Evolutionary conservation across 1,140 invertebrate genomes (phyloP).

Genomic region (Stratiolaelaps scimitus): DNA sequence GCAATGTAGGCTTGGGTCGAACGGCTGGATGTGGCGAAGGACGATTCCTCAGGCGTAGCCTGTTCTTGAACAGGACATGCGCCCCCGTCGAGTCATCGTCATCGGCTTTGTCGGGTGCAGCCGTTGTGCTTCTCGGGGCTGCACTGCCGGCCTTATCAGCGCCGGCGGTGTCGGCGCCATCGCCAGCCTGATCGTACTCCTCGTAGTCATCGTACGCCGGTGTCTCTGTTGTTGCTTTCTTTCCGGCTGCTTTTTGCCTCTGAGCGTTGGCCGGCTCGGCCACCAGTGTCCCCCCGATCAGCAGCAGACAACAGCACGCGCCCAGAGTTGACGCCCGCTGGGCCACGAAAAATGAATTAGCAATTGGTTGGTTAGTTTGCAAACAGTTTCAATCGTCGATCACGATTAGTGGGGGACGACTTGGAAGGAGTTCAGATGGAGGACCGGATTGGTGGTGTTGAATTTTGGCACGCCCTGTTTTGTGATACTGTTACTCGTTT

Average conservation of each 20-base stretch:
- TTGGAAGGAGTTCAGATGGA: too few species aligned
- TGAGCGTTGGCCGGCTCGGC: not conserved
- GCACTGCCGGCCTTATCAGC: not conserved
- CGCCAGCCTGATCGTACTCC: slow-evolving; percentile 1
- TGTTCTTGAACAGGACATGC: not conserved
- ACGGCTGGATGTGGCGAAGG: slow-evolving; percentile 23
- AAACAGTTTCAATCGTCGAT: too few species aligned
- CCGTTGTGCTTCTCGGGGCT: not conserved
- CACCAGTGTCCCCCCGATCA: too few species aligned
- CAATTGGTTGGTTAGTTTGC: too few species aligned
- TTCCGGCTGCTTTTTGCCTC: not conserved
- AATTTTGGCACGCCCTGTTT: too few species aligned
- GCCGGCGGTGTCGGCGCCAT: not conserved
- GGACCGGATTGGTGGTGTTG: too few species aligned
- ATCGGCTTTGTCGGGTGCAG: not conserved
- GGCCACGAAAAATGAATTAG: too few species aligned
- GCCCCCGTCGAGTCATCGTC: not conserved
- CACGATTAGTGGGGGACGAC: too few species aligned
- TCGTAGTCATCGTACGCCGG: slow-evolving; percentile 21
- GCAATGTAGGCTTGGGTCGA: not conserved
- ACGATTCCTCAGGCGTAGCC: not conserved
- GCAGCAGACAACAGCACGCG: too few species aligned
- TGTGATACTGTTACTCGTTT: too few species aligned
- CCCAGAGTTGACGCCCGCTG: too few species aligned
- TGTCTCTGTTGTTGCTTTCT: slow-evolving; percentile 13